Conservation (phyloP, 2,797 vertebrate genomes). For the Ctenochaetus hawaiiensis region DNA sequence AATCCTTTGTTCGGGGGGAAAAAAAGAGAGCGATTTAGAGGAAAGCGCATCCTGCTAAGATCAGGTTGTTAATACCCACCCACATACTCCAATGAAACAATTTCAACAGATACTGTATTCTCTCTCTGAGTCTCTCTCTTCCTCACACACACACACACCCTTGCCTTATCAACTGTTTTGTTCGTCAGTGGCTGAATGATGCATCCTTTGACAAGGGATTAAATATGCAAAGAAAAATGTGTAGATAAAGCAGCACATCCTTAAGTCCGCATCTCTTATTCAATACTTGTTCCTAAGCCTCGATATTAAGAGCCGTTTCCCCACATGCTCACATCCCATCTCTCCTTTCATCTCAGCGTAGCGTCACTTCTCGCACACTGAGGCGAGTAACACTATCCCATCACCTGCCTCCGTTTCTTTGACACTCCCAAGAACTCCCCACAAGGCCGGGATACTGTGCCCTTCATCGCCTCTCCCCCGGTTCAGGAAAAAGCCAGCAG, state of each 20-base stretch:
- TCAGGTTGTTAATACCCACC: slow-evolving; percentile 89
- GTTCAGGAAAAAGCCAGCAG: slow-evolving; percentile 37
- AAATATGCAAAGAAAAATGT: slow-evolving; percentile 75
- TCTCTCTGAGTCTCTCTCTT: slow-evolving; percentile 37
- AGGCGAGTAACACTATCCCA: slow-evolving; percentile 46
- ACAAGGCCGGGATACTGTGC: slow-evolving; percentile 22
- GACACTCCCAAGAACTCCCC: slow-evolving; percentile 53
- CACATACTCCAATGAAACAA: slow-evolving; percentile 85
- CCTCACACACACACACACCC: slow-evolving; percentile 48
- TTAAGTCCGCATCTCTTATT: slow-evolving; percentile 64
- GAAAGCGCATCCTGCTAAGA: slow-evolving; percentile 85
- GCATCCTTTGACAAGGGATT: slow-evolving; percentile 81
- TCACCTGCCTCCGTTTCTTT: slow-evolving; percentile 62
- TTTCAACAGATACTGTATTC: slow-evolving; percentile 82
- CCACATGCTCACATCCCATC: slow-evolving; percentile 7
- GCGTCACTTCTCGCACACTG: slow-evolving; percentile 30
- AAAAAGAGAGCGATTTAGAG: slow-evolving; percentile 78
- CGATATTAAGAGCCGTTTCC: slow-evolving; percentile 38
- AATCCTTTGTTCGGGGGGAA: slow-evolving; percentile 81
- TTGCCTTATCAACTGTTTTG: slow-evolving; percentile 76
- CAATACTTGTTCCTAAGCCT: slow-evolving; percentile 53
- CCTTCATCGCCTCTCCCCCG: slow-evolving; percentile 36
- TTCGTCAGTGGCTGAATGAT: slow-evolving; percentile 70
- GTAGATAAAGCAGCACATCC: slow-evolving; percentile 69
- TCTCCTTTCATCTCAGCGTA: slow-evolving; percentile 22